phyloP scores from a whole-genome alignment of 2,888 invertebrate species.

The Neocrepidodera transversa region DNA sequence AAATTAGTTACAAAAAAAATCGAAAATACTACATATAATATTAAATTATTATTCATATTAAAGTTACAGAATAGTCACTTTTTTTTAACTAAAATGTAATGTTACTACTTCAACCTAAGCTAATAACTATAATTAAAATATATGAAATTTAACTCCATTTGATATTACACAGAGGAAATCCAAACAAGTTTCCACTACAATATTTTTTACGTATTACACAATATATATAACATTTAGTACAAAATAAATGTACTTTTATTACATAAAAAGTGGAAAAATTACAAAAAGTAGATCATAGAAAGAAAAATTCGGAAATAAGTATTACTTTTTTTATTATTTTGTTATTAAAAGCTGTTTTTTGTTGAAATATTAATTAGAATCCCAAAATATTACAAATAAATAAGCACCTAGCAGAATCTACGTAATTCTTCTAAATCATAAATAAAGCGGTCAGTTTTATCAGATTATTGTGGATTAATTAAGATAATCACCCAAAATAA shows the following conservation, averaged over 20 bases:
- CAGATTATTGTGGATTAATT: too few species aligned
- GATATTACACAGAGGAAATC: conserved; percentile 1
- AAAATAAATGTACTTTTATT: conserved; percentile 2
- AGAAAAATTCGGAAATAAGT: background rate
- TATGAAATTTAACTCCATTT: conserved; percentile 4
- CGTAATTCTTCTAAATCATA: too few species aligned
- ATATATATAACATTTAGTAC: background rate
- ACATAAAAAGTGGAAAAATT: background rate
- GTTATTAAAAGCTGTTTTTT: too few species aligned
- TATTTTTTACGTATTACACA: conserved; percentile 12
- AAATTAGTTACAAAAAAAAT: too few species aligned
- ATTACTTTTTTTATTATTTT: too few species aligned
- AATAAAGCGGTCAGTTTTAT: too few species aligned
- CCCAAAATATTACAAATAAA: too few species aligned
- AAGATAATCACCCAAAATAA: too few species aligned
- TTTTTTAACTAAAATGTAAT: conserved; percentile 1
- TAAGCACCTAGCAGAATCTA: too few species aligned
- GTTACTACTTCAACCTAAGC: conserved; percentile 3
- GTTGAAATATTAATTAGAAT: too few species aligned
- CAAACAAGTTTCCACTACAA: conserved; percentile 6
- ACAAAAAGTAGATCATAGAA: background rate
- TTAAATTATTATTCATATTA: conserved; percentile 6
- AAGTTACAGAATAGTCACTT: conserved; percentile 7
- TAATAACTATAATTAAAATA: conserved; percentile 5
- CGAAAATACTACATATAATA: too few species aligned